Evolutionary conservation across 1,140 invertebrate species (phyloP), one percentile per base, ranked within the genome.

Genomic region (Scaptomyza graminum): DNA sequence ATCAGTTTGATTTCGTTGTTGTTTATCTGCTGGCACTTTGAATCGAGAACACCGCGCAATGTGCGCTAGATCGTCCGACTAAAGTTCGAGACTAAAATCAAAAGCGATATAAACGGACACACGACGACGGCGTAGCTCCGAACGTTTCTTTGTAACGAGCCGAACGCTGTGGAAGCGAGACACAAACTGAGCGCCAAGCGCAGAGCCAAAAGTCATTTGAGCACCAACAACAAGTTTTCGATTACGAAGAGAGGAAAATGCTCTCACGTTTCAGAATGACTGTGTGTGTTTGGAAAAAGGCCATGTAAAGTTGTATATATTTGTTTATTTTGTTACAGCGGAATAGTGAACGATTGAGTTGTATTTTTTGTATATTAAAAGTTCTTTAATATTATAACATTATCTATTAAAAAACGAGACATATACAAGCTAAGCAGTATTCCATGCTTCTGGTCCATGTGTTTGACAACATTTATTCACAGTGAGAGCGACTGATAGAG

Each of bases 61-160:
- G 54, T 67, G 64, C 66, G 62, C 74, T 87, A 87, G 83, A 87
- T 88, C 79, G 78, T 67, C 61, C 83, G 82, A 85, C 74, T 75
- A 56, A 22, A 22, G 83, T 67, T 76, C 83, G 78, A 88, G 78
- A 88, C 74, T 78, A 78, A 69, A 61, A 57, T 34, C 50, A 44
- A 59, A 46, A 61, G 49, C 61, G 68, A 72, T 52, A 81, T 74
- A 72, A 49, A 46, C 31, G 25, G 28, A 44, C 34, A 13, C 59
- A n/a, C 43, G 31, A 68, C 56, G 56, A 12, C 50, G 25, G 25
- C 25, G 25, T 25, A 3, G 25, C 25, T 2, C 5, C 44, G 25
- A 31, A 44, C 43, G 59, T 61, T 44, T 22, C 66, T n/a, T 8
- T 28, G 28, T 2, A 16, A 28, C 34, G 68, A 70, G 12, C 46